These are phyloP conservation scores for Trichosurus vulpecula DNA, from an alignment of 2,797 vertebrate genomes.

Conservation along the genomic window DNA sequence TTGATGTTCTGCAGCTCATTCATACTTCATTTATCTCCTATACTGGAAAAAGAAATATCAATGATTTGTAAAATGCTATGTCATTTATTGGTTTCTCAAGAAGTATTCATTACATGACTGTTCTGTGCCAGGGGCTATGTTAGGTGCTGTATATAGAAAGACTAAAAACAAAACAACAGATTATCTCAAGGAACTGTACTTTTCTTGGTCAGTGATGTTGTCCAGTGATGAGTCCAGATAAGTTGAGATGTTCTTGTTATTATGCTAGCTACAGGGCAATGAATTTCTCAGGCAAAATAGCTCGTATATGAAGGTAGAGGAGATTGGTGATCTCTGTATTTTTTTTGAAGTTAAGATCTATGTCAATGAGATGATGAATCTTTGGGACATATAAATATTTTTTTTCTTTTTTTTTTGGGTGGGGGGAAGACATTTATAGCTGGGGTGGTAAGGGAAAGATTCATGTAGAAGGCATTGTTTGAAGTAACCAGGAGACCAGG, in stretches of 20 bases:
- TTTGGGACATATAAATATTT: neutral
- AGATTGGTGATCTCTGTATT: neutral
- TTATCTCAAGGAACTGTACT: neutral
- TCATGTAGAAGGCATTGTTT: neutral
- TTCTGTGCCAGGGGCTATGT: neutral
- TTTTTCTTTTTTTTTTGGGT: neutral
- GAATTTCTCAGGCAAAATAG: neutral
- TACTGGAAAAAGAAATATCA: neutral
- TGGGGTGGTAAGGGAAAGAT: neutral
- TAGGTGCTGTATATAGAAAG: neutral
- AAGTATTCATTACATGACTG: neutral
- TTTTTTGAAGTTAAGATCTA: neutral
- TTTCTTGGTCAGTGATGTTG: neutral
- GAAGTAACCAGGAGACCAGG: neutral
- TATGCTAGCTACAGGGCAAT: neutral
- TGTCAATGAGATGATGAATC: neutral
- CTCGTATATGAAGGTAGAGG: neutral
- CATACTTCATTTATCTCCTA: neutral
- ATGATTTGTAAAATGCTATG: neutral
- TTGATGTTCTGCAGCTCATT: neutral
- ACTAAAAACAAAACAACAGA: neutral
- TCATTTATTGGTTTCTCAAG: neutral
- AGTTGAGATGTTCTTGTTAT: neutral
- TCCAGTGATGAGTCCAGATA: neutral
- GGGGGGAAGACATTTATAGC: neutral